Conservation (phyloP, 92 coral and sea anemone genomes). For the Actinernus sp. region DNA sequence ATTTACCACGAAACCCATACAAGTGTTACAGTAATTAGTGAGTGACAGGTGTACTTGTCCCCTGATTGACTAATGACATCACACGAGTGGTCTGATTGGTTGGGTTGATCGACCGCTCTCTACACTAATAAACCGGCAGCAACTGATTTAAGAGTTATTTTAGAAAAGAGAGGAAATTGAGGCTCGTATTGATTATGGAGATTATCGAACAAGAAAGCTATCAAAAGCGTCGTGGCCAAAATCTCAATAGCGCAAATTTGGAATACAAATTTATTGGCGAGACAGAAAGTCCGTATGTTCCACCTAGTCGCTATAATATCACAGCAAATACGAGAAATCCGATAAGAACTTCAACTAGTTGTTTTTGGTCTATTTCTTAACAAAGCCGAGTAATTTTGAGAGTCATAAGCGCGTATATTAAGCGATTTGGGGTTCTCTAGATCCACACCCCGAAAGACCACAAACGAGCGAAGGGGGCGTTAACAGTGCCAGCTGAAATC, state of each 20-base stretch:
- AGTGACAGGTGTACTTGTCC: constrained; percentile 46
- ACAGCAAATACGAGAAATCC: no score
- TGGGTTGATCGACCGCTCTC: constrained; percentile 15
- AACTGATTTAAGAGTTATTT: constrained; percentile 68
- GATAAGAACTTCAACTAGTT: no score
- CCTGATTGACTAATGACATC: constrained; percentile 61
- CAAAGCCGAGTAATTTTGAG: no score
- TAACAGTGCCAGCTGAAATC: constrained; percentile 13
- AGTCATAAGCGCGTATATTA: no score
- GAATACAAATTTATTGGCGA: constrained; percentile 15
- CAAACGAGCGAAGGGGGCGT: constrained; percentile 26
- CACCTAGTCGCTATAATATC: no score
- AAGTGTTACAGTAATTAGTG: constrained; percentile 60
- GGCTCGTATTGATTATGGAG: constrained; percentile 56
- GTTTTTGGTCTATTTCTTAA: no score
- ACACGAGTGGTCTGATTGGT: constrained; percentile 31
- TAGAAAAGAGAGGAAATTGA: constrained; percentile 63
- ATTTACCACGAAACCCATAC: constrained; percentile 24
- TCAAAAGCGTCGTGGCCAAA: constrained; percentile 34
- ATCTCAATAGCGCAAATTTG: constrained; percentile 30
- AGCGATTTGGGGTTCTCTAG: neutral
- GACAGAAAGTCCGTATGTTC: no score
- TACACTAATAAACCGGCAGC: constrained; percentile 53
- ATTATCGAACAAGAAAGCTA: constrained; percentile 45
- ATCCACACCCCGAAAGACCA: constrained; percentile 23